Base-by-base conservation (phyloP, 2,113 vertebrate species). In the Nematolebias whitei region DNA sequence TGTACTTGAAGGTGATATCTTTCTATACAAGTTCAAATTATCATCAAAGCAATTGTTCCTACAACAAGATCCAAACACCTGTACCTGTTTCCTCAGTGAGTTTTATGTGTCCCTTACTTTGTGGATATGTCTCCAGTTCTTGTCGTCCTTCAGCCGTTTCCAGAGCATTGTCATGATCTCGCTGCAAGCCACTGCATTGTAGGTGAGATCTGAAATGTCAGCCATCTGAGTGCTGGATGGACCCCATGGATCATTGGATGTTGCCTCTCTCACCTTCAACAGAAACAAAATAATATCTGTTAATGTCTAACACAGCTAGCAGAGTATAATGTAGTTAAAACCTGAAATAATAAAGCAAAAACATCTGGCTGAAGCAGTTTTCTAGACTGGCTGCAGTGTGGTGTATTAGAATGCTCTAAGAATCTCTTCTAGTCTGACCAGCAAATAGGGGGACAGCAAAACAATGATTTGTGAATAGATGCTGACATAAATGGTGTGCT, bases 111-210 rank as follows among this genome's bases (percentile, higher is more conserved):
- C 6, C 3, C 81, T 78, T n/a, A 94, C 95, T 94, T 96, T 96
- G 82, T 96, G 95, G 19, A 96, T 94, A 12, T 96, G 95, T 66
- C 95, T 90, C 95, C 95, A 96, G 88, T 96, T 96, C 86, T 92
- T 95, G 87, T 95, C 95, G 0, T 96, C 95, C 2, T 95, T 96
- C 62, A 96, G 93, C 5, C 95, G 90, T 73, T 95, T 95, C 94
- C 94, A 96, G 22, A 96, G 91, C 95, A 96, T 96, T 6, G 91
- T 93, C 94, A 96, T 95, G 74, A 96, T 96, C 88, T 96, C 95
- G 0, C 92, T 95, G 86, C 95, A 96, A 55, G 95, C 95, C 19
- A 95, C 93, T 0, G 93, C 94, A 0, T 96, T 96, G 87, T 96
- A 96, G 20, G 95, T 96, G 3, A 96, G 92, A 85, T 96, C 95